phyloP scores from a whole-genome alignment of 2,888 invertebrate species.

The Drosophila barbarae region DNA sequence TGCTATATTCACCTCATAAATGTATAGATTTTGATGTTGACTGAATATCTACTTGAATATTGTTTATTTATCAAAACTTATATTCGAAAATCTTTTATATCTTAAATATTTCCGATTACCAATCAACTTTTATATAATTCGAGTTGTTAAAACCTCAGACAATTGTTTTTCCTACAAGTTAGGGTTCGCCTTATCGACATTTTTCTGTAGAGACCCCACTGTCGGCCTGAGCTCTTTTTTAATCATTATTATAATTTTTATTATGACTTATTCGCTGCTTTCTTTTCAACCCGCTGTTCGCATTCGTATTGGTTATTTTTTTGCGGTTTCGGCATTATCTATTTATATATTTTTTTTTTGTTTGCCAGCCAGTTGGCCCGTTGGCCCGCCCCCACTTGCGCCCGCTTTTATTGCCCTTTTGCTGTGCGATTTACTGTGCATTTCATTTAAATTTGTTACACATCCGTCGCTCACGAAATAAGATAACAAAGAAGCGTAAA shows the following conservation, averaged over 20 bases:
- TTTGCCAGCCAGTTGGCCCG: conserved; percentile 27
- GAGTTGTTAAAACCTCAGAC: neutral
- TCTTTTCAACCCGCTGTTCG: conserved; percentile 55
- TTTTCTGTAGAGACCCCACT: conserved; percentile 5
- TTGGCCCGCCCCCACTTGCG: conserved; percentile 28
- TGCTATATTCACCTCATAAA: neutral
- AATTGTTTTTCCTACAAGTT: neutral
- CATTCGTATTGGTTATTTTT: conserved; percentile 32
- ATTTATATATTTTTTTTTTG: conserved; percentile 52
- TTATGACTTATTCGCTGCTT: conserved; percentile 61
- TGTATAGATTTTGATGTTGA: neutral
- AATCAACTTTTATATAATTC: neutral
- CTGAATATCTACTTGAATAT: neutral
- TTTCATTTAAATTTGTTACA: conserved; percentile 51
- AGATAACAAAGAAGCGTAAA: conserved; percentile 47
- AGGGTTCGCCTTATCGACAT: neutral
- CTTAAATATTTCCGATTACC: neutral
- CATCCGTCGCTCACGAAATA: conserved; percentile 27
- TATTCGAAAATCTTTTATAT: too few relatives aligned
- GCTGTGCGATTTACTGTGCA: conserved; percentile 45
- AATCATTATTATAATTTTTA: conserved; percentile 67
- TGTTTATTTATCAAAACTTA: neutral
- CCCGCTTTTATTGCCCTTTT: conserved; percentile 46
- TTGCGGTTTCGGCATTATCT: conserved; percentile 54
- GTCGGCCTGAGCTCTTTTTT: conserved; percentile 51